Evolutionary conservation across 2,888 invertebrate species (phyloP).

Genomic region (Epirrita christyi): DNA sequence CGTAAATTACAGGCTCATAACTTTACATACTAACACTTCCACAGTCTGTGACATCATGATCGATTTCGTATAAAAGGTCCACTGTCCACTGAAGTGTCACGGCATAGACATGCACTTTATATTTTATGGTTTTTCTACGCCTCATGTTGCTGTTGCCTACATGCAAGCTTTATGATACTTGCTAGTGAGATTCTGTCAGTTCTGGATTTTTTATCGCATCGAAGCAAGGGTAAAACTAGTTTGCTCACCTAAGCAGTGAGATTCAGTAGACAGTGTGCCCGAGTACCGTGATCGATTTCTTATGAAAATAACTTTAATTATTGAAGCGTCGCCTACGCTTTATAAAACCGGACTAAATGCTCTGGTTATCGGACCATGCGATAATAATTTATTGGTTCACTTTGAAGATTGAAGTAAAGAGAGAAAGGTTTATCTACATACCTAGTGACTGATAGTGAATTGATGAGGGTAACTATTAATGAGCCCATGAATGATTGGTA

Average conservation of each 20-base stretch:
- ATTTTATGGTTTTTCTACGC: background rate
- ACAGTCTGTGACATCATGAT: background rate
- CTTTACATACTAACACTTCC: background rate
- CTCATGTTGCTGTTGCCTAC: background rate
- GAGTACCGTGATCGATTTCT: constrained; percentile 38
- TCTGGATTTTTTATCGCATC: too few species aligned
- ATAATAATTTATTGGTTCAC: constrained; percentile 49
- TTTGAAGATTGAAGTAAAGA: constrained; percentile 36
- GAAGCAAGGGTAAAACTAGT: too few species aligned
- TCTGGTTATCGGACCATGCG: constrained; percentile 47
- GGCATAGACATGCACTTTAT: background rate
- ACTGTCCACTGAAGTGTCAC: background rate
- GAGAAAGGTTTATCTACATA: constrained; percentile 18
- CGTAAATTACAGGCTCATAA: background rate
- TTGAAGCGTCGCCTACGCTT: constrained; percentile 48
- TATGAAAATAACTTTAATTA: constrained; percentile 42
- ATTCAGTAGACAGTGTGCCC: constrained; percentile 11
- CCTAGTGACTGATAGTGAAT: constrained; percentile 21
- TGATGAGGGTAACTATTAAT: constrained; percentile 24
- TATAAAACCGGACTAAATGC: constrained; percentile 41
- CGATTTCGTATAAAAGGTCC: background rate
- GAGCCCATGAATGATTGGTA: background rate
- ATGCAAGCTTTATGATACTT: too few species aligned
- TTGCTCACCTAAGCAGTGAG: too few species aligned
- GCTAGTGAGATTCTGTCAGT: too few species aligned